phyloP scores from a whole-genome alignment of 2,888 invertebrate genomes.

The Leptothorax acervorum region DNA sequence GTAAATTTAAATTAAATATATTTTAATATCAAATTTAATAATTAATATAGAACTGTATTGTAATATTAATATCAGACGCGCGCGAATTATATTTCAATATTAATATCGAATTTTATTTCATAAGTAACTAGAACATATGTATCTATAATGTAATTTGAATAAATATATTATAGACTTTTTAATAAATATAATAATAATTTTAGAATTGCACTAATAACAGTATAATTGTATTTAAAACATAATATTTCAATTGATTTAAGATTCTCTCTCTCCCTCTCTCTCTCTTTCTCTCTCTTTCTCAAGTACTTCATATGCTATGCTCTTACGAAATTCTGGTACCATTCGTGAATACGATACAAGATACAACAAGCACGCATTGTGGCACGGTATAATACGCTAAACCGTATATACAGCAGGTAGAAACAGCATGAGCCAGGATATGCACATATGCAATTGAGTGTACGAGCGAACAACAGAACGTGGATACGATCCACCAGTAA shows the following conservation, averaged over 20 bases:
- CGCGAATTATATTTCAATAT: background rate
- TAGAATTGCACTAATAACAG: background rate
- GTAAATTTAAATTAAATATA: background rate
- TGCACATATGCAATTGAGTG: constrained; percentile 65
- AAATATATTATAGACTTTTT: background rate
- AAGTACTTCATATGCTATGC: background rate
- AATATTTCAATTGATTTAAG: background rate
- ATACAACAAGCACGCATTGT: background rate
- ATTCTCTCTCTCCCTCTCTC: background rate
- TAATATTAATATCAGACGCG: background rate
- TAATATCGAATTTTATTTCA: background rate
- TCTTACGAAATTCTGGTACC: constrained; percentile 12
- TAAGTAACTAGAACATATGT: background rate
- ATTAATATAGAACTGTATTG: background rate
- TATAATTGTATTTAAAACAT: background rate
- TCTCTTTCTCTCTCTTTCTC: background rate
- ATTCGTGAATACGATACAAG: constrained; percentile 12
- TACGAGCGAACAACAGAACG: constrained; percentile 37
- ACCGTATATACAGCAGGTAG: constrained; percentile 35
- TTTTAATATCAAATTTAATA: background rate
- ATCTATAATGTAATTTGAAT: background rate
- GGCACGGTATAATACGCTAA: background rate
- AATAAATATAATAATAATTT: background rate
- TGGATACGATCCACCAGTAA: constrained; percentile 55
- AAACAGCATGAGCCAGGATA: constrained; percentile 55